Evolutionary conservation across 2,888 invertebrate genomes (phyloP), one percentile per base, ranked within the genome.

Genomic region (Heterodera filipjevi): DNA sequence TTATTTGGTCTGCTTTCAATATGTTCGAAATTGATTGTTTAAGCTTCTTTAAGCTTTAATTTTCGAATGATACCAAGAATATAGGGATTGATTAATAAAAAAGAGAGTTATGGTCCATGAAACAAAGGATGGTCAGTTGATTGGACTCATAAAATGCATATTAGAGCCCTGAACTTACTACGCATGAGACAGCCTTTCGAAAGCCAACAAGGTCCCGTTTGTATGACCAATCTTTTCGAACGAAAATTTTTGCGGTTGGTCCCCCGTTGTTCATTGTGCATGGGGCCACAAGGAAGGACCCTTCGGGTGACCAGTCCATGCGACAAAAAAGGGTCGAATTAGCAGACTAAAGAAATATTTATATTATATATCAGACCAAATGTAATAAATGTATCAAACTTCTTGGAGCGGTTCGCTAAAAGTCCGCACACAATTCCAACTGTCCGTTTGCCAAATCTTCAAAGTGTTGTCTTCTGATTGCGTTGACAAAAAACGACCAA

Each of bases 191-290:
- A 30, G 97, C 97, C 91, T 97, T 97, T 80, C 96, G 92, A 90
- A 98, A 98, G 0, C 99, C 99, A 22, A 98, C 98, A 90, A 97
- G 96, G 92, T 99, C 98, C 90, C 95, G 94, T 88, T 95, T 95
- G 84, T 94, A 93, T 80, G 93, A 93, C 96, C 97, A 99, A 12
- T 94, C 95, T 88, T 95, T 94, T 16, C 98, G 91, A 81, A 91
- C 90, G 71, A 99, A 94, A 84, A 99, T 96, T 90, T 96, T 95
- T 1, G 98, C 96, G 0, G 96, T 96, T 0, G 98, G 97, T 0
- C 96, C 97, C 16, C 95, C 95, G 76, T 96, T 96, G 90, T 99
- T 99, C 95, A 96, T 97, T 0, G 98, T 96, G 91, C 98, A 96
- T 2, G 99, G 97, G 0, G 97, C 96, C 32, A 99, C 93, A 80